Evolutionary conservation across 2,888 invertebrate genomes (phyloP).

Genomic region (Drosophila bunnanda): DNA sequence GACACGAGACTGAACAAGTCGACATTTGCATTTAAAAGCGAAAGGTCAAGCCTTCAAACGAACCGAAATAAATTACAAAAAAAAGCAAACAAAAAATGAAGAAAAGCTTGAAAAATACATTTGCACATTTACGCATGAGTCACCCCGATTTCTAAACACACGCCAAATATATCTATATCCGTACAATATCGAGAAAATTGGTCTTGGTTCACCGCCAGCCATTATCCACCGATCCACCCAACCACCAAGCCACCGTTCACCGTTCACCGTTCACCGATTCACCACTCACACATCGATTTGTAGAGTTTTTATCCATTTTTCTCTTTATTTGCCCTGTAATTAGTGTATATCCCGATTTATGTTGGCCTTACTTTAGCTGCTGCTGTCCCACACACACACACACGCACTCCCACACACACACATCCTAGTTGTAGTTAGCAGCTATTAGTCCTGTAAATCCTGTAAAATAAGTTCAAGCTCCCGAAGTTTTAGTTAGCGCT

Average conservation of each 20-base stretch:
- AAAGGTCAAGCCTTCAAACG: slow-evolving; percentile 45
- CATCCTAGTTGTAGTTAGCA: slow-evolving; percentile 61
- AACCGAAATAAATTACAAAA: slow-evolving; percentile 34
- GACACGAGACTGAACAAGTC: slow-evolving; percentile 47
- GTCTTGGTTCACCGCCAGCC: slow-evolving; percentile 41
- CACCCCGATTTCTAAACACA: slow-evolving; percentile 82
- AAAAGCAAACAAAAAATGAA: slow-evolving; percentile 45
- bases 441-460: slow-evolving; percentile 60
- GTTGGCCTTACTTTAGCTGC: slow-evolving; percentile 62
- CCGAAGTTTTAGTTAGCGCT: slow-evolving; percentile 72
- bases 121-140: slow-evolving; percentile 85
- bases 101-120: slow-evolving; percentile 84
- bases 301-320: slow-evolving; percentile 49
- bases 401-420: slow-evolving; percentile 37
- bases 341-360: slow-evolving; percentile 50
- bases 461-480: slow-evolving; percentile 66
- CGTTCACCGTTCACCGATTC: slow-evolving; percentile 22
- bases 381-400: slow-evolving; percentile 55
- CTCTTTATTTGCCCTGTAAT: slow-evolving; percentile 60
- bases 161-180: slow-evolving; percentile 37
- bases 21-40: slow-evolving; percentile 51
- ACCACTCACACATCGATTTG: slow-evolving; percentile 49
- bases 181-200: slow-evolving; percentile 33
- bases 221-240: slow-evolving; percentile 15
- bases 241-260: slow-evolving; percentile 3